These are phyloP conservation scores for Enteromius mattozi DNA, from an alignment of 2,797 vertebrate genomes.

Conservation along the genomic window DNA sequence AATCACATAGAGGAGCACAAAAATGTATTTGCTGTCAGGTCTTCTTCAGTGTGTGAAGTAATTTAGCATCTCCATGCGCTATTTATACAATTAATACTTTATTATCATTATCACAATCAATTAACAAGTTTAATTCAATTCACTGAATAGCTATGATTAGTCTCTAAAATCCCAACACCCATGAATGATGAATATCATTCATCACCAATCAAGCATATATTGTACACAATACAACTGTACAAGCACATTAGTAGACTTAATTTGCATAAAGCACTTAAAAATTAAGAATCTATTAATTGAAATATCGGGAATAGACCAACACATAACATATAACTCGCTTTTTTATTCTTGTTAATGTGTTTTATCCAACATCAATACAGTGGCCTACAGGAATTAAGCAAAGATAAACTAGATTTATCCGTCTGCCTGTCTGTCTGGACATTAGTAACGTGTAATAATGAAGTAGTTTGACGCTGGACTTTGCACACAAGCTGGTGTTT, in stretches of 20 bases:
- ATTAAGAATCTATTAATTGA: neutral
- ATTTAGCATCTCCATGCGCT: neutral
- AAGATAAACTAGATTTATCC: neutral
- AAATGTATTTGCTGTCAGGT: neutral
- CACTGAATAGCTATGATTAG: neutral
- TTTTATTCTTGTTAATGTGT: neutral
- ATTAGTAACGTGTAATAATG: slow-evolving; percentile 44
- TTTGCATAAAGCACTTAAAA: neutral
- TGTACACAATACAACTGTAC: neutral
- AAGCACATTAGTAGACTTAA: neutral
- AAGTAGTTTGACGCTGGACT: slow-evolving; percentile 55
- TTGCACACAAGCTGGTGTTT: slow-evolving; percentile 60
- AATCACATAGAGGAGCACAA: neutral
- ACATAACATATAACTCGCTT: neutral
- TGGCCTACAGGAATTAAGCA: neutral
- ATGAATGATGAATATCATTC: neutral
- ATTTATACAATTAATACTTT: neutral
- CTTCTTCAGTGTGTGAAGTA: neutral
- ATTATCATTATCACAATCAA: neutral
- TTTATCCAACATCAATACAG: neutral
- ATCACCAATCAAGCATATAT: neutral
- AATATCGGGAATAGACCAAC: neutral
- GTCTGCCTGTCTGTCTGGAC: slow-evolving; percentile 13
- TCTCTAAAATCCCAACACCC: neutral
- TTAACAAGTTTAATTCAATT: neutral